phyloP scores from a whole-genome alignment of 2,888 invertebrate genomes.

The Toxonevra muliebris region DNA sequence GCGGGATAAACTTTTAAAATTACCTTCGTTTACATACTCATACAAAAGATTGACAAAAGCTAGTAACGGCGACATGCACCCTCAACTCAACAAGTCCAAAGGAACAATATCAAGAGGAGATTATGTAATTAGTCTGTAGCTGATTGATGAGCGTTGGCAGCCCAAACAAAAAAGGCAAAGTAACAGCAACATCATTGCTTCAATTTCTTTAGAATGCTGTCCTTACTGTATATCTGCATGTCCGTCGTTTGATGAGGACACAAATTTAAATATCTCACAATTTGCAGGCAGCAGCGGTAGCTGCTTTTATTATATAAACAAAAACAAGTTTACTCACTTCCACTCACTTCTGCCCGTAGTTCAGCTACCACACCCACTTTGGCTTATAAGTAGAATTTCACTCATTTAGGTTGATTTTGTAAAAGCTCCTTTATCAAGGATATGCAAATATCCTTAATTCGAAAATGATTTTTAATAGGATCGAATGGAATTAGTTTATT shows the following conservation, averaged over 20 bases:
- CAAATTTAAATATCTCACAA: constrained; percentile 31
- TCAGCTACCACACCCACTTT: constrained; percentile 9
- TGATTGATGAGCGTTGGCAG: constrained; percentile 63
- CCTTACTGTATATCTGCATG: too few relatives aligned
- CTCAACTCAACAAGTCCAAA: constrained; percentile 44
- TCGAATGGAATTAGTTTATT: constrained; percentile 65
- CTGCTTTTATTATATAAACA: constrained; percentile 28
- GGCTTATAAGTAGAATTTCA: neutral
- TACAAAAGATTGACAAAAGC: constrained; percentile 7
- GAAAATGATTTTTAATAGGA: constrained; percentile 65
- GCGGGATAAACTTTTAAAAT: constrained; percentile 32
- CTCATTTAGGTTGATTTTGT: constrained; percentile 29
- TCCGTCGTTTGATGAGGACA: constrained; percentile 3
- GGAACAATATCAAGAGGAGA: constrained; percentile 63
- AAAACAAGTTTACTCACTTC: constrained; percentile 25
- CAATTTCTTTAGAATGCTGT: too few relatives aligned
- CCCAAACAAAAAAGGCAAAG: neutral
- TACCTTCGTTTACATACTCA: constrained; percentile 11
- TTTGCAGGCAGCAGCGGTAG: constrained; percentile 15
- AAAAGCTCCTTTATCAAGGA: constrained; percentile 55
- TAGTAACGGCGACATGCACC: neutral
- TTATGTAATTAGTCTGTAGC: constrained; percentile 65
- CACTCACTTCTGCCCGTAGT: neutral
- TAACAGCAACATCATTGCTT: neutral
- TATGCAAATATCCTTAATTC: constrained; percentile 64